phyloP scores from a whole-genome alignment of 2,113 vertebrate species.

The Herpetotheres cachinnans region DNA sequence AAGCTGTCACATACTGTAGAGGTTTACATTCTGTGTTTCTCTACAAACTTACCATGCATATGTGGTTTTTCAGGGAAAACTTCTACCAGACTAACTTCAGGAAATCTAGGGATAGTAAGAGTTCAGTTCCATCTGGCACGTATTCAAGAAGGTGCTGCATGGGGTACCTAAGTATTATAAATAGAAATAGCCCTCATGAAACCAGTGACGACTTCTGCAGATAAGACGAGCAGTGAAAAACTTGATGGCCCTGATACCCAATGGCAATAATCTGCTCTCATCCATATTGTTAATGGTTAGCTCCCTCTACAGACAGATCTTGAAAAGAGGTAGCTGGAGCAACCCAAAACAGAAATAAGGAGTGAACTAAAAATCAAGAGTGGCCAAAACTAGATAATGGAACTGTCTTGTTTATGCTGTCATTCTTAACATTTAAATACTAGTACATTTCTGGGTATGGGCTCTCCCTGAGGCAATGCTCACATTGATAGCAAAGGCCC shows the following conservation, averaged over 20 bases:
- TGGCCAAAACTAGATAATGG: not conserved
- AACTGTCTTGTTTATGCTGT: not conserved
- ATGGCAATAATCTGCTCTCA: not conserved
- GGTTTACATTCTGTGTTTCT: not conserved
- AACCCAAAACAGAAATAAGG: not conserved
- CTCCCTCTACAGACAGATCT: not conserved
- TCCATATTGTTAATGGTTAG: fast-evolving
- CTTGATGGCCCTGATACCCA: not conserved
- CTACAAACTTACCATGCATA: not conserved
- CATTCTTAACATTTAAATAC: not conserved
- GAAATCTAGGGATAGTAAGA: not conserved
- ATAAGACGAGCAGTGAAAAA: not conserved
- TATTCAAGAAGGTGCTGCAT: not conserved
- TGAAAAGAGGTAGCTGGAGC: not conserved
- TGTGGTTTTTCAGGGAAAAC: not conserved
- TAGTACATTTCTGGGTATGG: not conserved
- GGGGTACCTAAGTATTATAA: not conserved
- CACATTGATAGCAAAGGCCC: fast-evolving
- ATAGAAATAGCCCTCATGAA: not conserved
- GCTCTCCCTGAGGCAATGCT: not conserved
- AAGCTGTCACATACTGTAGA: not conserved
- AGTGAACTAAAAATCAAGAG: not conserved
- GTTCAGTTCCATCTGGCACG: not conserved
- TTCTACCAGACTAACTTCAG: not conserved
- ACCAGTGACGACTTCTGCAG: not conserved